Conservation (phyloP, 64 coral and sea anemone species). For the Anthopleura sola region DNA sequence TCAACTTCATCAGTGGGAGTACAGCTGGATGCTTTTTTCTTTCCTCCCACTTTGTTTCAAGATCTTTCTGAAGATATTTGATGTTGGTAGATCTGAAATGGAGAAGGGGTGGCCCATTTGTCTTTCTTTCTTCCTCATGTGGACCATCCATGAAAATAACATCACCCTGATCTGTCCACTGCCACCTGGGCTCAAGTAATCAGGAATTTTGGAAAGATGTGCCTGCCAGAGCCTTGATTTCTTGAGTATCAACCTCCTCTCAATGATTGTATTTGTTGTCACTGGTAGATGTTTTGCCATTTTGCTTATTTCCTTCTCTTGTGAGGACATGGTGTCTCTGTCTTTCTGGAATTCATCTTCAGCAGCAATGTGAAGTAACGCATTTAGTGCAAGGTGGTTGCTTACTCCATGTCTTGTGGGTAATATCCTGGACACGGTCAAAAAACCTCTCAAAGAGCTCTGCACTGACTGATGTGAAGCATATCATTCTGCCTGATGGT, state of each 20-base stretch:
- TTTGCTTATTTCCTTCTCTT: conserved; percentile 16
- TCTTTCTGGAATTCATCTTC: not conserved
- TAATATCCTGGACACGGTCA: conserved; percentile 49
- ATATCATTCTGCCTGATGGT: not conserved
- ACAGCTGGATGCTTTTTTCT: too few species aligned
- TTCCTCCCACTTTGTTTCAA: too few species aligned
- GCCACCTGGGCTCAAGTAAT: not conserved
- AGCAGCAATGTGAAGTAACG: not conserved
- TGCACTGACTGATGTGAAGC: not conserved
- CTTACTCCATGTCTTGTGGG: conserved; percentile 45
- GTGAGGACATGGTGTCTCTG: not conserved
- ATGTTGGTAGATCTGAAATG: conserved; percentile 17
- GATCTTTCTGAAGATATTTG: too few species aligned
- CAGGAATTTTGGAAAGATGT: conserved; percentile 16
- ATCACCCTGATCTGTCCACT: not conserved
- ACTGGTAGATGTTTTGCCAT: conserved; percentile 16
- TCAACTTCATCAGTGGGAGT: too few species aligned
- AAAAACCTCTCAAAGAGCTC: conserved; percentile 10
- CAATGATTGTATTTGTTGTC: not conserved
- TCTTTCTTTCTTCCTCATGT: not conserved
- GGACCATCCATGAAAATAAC: conserved; percentile 5
- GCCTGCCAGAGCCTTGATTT: not conserved
- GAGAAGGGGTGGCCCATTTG: not conserved
- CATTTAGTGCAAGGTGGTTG: conserved; percentile 17
- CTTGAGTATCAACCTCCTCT: not conserved